Evolutionary conservation across 2,113 vertebrate genomes (phyloP).

Genomic region (Rhinolophus ferrumequinum): DNA sequence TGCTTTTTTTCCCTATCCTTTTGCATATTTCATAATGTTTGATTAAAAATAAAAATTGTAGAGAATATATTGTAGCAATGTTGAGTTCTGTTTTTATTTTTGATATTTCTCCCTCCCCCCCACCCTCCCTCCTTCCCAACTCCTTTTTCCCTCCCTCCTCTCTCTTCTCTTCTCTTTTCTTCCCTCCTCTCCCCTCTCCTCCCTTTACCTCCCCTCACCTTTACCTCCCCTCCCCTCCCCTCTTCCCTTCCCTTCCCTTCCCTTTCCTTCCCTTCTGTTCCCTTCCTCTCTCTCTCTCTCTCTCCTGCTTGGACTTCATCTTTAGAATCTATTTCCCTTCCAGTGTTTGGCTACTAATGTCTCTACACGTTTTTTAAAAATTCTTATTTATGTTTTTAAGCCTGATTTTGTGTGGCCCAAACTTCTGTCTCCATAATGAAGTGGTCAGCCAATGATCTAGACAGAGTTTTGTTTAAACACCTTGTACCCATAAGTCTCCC

Average conservation of each 20-base stretch:
- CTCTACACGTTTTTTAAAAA: neutral
- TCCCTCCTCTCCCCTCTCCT: fast-evolving
- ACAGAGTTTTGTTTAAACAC: neutral
- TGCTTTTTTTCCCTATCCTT: neutral
- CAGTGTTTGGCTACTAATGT: neutral
- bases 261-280: fast-evolving
- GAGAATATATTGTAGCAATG: neutral
- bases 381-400: neutral
- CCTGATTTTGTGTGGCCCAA: neutral
- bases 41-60: neutral
- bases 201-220: fast-evolving
- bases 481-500: neutral
- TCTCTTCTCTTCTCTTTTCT: neutral
- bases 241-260: fast-evolving
- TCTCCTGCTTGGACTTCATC: neutral
- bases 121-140: no score
- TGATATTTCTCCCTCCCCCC: neutral
- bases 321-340: neutral
- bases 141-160: neutral
- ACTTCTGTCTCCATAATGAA: neutral
- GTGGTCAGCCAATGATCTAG: neutral
- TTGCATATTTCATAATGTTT: neutral
- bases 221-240: fast-evolving
- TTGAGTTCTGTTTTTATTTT: neutral
- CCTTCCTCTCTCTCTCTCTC: fast-evolving